Percentiles rank a stretch among this genome's conserved stretches.
Evolutionary conservation across 2,888 invertebrate genomes (phyloP).

Genomic region (Barypeithes pellucidus): DNA sequence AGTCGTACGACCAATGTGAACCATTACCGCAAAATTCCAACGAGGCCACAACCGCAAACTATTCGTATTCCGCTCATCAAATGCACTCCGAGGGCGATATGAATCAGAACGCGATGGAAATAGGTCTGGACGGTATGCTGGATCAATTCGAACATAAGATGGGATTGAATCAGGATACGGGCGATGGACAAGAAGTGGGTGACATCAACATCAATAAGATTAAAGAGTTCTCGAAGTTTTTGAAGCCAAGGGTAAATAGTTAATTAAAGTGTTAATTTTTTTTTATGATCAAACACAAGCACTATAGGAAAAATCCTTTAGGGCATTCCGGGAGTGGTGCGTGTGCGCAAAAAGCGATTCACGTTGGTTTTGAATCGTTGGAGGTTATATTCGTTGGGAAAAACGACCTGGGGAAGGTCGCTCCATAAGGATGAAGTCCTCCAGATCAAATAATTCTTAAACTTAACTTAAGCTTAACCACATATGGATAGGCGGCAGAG

Average conservation of each 20-base stretch:
- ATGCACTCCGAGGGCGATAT: constrained; percentile 50
- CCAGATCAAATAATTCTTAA: no score
- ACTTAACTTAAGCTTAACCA: no score
- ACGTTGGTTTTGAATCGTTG: no score
- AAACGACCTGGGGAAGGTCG: no score
- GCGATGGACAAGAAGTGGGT: constrained; percentile 1
- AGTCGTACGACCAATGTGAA: constrained; percentile 12
- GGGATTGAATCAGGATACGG: constrained; percentile 25
- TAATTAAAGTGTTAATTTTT: no score
- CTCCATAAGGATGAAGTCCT: no score
- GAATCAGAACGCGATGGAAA: constrained; percentile 7
- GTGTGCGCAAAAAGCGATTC: no score
- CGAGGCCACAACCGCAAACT: background rate
- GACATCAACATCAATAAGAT: constrained; percentile 15
- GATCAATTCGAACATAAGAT: constrained; percentile 36
- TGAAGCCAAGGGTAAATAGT: constrained; percentile 41
- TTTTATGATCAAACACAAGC: no score
- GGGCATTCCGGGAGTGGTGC: no score
- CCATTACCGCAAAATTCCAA: background rate
- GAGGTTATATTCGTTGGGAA: no score
- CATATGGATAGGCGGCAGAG: no score
- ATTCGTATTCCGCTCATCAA: constrained; percentile 40
- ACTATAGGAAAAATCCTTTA: no score
- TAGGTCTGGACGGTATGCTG: constrained; percentile 28
- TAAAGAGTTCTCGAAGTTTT: constrained; percentile 31